These are phyloP conservation scores for Ctenochaetus hawaiiensis DNA, from an alignment of 2,797 vertebrate genomes.

Conservation along the genomic window DNA sequence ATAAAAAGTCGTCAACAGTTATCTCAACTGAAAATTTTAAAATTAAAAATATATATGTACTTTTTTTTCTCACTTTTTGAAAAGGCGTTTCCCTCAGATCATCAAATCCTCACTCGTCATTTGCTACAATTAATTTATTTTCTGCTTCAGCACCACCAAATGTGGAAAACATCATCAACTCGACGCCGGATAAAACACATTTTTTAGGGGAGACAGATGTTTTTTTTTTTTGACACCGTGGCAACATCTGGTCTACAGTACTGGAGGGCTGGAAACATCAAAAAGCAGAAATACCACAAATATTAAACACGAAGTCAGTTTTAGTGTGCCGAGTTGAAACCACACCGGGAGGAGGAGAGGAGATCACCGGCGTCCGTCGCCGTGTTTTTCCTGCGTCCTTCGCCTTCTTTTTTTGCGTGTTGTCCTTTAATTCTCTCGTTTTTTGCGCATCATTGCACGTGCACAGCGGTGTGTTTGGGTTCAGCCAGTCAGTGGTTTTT, in stretches of 20 bases:
- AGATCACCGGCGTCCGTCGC: background rate
- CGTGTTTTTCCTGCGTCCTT: background rate
- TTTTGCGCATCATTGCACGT: constrained; percentile 37
- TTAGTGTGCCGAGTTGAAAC: background rate
- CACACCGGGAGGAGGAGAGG: constrained; percentile 9
- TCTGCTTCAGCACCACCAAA: constrained; percentile 7
- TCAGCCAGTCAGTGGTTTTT: constrained; percentile 58
- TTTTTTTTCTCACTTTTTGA: too few species aligned
- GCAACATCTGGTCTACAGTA: constrained; percentile 51
- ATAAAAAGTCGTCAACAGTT: too few species aligned
- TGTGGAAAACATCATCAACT: constrained; percentile 12
- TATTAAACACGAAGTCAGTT: constrained; percentile 46
- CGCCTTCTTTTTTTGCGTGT: background rate
- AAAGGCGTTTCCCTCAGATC: too few species aligned
- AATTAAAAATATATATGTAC: too few species aligned
- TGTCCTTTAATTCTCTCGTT: constrained; percentile 13
- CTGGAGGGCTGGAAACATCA: constrained; percentile 26
- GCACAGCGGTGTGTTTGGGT: constrained; percentile 44
- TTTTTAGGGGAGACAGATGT: constrained; percentile 43
- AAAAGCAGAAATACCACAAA: constrained; percentile 59
- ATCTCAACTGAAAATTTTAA: too few species aligned
- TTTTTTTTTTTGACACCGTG: constrained; percentile 30
- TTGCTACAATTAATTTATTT: constrained; percentile 16
- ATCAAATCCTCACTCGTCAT: background rate
- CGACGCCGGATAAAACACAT: constrained; percentile 13